A percentile compares a stretch with the other conserved stretches of the same genome.
phyloP scores from a whole-genome alignment of 2,888 invertebrate species.

The Drosophila pseudotakahashii region DNA sequence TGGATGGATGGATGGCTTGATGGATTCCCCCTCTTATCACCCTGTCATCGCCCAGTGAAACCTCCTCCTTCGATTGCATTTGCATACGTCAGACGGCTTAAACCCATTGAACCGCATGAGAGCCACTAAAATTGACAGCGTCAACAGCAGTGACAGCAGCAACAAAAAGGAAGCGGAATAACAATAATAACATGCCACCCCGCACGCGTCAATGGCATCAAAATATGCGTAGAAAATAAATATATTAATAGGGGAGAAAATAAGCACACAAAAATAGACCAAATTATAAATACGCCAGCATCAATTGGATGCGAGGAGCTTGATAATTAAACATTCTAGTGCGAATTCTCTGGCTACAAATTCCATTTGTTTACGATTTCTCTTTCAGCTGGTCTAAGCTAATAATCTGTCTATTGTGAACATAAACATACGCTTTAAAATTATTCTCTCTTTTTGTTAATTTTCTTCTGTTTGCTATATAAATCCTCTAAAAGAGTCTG shows the following conservation, averaged over 20 bases:
- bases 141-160: slow-evolving; percentile 39
- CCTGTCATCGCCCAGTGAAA: not conserved
- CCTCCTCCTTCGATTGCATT: slow-evolving; percentile 15
- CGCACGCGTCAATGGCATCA: slow-evolving; percentile 57
- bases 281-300: slow-evolving; percentile 50
- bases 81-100: slow-evolving; percentile 25
- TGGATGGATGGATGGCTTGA: not conserved
- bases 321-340: slow-evolving; percentile 24
- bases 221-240: slow-evolving; percentile 63
- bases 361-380: slow-evolving; percentile 27
- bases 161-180: slow-evolving; percentile 13
- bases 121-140: slow-evolving; percentile 64
- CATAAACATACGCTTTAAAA: not conserved
- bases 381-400: not conserved
- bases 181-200: slow-evolving; percentile 38
- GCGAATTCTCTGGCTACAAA: slow-evolving; percentile 9
- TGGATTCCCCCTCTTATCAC: not conserved
- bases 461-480: too few species aligned
- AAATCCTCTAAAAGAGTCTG: not conserved
- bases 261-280: slow-evolving; percentile 20
- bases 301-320: slow-evolving; percentile 4
- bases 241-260: slow-evolving; percentile 25
- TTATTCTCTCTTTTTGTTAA: not conserved
- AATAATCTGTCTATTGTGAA: slow-evolving; percentile 1
- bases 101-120: slow-evolving; percentile 68